Base-by-base conservation (phyloP, 2,113 vertebrate species). In the Hippocampus comes region DNA sequence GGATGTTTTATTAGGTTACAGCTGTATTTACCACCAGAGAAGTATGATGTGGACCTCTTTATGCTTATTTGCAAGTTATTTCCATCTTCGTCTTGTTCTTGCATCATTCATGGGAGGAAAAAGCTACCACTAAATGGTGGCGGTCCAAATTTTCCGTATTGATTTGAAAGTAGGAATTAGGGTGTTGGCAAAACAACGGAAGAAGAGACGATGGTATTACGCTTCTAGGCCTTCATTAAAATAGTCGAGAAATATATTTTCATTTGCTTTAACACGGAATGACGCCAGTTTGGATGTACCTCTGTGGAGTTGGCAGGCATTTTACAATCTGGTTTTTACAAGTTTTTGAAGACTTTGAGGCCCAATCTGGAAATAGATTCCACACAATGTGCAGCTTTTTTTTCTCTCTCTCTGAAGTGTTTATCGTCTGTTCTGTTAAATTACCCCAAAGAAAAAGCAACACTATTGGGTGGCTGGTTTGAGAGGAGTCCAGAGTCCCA, bases 401-500 rank as follows among this genome's bases (percentile, higher is more conserved):
- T 38, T 38, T 38, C 5, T 0, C 34, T 38, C 34, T 6, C 34
- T 38, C 12, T 75, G 43, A 49, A 49, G 12, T 38, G 51, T 59
- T n/a, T 42, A 1, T 18, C 15, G 21, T 78, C 60, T 72, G 0
- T 41, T 61, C 51, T 75, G 4, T 42, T 5, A 3, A 34, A 42
- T 42, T 1, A 63, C 30, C 25, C 43, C 18, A 11, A 2, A 89
- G 84, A 18, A 55, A 82, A 75, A 0, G 60, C 55, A 1, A 1
- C 2, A 46, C 60, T 79, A 4, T 56, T 87, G 57, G 88, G 89
- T 4, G 80, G n/a, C 68, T 91, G 88, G 88, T 0, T 0, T 30
- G 73, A 82, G 5, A 79, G 2, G 11, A 65, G 3, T 17, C 61
- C 67, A 12, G 72, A 90, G 2, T 68, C 86, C 2, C 0, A 0